Conservation (phyloP, 2,113 vertebrate genomes). For the Apeltes quadracus region DNA sequence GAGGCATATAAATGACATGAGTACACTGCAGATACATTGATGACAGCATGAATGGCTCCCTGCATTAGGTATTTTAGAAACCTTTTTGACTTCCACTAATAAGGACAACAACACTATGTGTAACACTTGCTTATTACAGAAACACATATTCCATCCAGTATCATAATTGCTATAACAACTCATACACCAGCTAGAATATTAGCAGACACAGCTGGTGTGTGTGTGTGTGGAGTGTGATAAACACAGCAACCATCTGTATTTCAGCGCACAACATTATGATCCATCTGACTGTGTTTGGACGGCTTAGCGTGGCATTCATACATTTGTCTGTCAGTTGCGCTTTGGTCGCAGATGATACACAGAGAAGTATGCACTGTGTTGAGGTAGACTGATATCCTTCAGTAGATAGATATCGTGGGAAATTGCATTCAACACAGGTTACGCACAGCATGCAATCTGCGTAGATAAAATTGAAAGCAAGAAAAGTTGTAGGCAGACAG, state of each 20-base stretch:
- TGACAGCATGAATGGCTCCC: rapidly evolving
- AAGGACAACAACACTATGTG: not conserved
- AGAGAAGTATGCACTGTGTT: not conserved
- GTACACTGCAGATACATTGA: not conserved
- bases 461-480: not conserved
- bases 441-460: not conserved
- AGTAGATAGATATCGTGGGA: not conserved
- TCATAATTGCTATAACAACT: conserved; percentile 25
- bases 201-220: conserved; percentile 54
- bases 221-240: not conserved
- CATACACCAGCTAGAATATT: conserved; percentile 42
- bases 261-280: conserved; percentile 51
- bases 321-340: conserved; percentile 27
- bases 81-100: conserved; percentile 1
- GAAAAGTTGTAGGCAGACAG: not conserved
- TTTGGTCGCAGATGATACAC: conserved; percentile 12
- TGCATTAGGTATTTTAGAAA: not conserved
- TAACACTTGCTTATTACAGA: not conserved
- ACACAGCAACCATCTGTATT: conserved; percentile 41
- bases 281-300: conserved; percentile 48
- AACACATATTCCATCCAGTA: not conserved
- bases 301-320: conserved; percentile 29
- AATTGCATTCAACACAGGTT: not conserved
- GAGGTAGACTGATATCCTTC: not conserved
- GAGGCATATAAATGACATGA: not conserved